Conservation (phyloP, 2,888 invertebrate genomes). For the Amphipyra berbera region DNA sequence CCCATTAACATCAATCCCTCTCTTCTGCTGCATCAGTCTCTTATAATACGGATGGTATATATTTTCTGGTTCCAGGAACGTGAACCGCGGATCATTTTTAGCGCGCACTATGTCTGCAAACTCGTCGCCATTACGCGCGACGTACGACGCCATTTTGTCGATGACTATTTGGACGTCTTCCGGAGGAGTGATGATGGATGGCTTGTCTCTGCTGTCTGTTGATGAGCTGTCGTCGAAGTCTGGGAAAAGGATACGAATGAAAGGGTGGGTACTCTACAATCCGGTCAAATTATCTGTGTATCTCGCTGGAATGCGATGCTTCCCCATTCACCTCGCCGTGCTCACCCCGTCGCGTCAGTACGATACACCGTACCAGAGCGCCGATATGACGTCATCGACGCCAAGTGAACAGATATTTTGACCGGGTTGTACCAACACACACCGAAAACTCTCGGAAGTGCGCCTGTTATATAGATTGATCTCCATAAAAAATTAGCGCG, state of each 20-base stretch:
- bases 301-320: no score
- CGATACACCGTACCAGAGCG: no score
- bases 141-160: constrained; percentile 99
- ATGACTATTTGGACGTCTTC: constrained; percentile 96
- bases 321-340: no score
- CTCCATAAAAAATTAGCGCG: no score
- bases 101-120: constrained; percentile 96
- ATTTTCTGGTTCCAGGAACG: constrained; percentile 94
- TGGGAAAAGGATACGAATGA: constrained; percentile 61
- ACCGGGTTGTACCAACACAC: no score
- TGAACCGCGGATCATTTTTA: constrained; percentile 96
- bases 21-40: constrained; percentile 78
- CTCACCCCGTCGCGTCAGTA: no score
- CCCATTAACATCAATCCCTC: constrained; percentile 70
- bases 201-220: constrained; percentile 72
- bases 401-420: no score
- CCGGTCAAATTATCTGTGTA: no score
- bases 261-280: constrained; percentile 39
- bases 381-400: no score
- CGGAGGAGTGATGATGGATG: constrained; percentile 91
- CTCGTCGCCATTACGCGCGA: constrained; percentile 97
- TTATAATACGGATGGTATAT: constrained; percentile 95
- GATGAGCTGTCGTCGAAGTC: constrained; percentile 80
- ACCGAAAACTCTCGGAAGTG: no score
- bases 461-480: no score